Evolutionary conservation across 2,888 invertebrate species (phyloP).

Genomic region (Drosophila robusta): DNA sequence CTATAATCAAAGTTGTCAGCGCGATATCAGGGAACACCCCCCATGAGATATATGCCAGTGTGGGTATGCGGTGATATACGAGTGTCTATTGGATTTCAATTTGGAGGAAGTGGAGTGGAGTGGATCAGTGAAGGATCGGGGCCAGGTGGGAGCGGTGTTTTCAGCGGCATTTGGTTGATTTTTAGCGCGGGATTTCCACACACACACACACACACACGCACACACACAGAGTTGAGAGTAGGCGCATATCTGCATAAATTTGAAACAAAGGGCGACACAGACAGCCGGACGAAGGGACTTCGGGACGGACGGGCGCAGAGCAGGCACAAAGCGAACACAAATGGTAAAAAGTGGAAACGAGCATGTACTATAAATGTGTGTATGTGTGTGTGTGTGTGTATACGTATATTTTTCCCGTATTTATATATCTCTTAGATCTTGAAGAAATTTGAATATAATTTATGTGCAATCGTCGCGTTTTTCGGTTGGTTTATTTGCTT

Average conservation of each 20-base stretch:
- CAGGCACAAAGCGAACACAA: constrained; percentile 17
- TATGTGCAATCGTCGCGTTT: constrained; percentile 80
- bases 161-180: constrained; percentile 30
- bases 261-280: constrained; percentile 45
- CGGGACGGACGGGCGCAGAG: constrained; percentile 25
- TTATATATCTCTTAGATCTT: constrained; percentile 79
- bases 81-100: constrained; percentile 17
- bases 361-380: constrained; percentile 48
- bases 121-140: constrained; percentile 39
- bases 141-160: constrained; percentile 38
- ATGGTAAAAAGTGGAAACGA: constrained; percentile 59
- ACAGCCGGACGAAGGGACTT: constrained; percentile 10
- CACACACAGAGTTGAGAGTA: constrained; percentile 25
- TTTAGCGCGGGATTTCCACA: constrained; percentile 55
- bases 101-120: constrained; percentile 4
- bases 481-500: constrained; percentile 75
- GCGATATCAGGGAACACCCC: not conserved
- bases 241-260: constrained; percentile 70
- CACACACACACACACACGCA: constrained; percentile 5
- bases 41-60: not conserved
- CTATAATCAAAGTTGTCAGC: constrained; percentile 21
- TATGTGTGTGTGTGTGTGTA: constrained; percentile 31
- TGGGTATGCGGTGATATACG: constrained; percentile 18
- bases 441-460: constrained; percentile 81
- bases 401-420: constrained; percentile 66